These are phyloP conservation scores for Antheraea mylitta DNA, from an alignment of 1,140 invertebrate species.

Conservation along the genomic window DNA sequence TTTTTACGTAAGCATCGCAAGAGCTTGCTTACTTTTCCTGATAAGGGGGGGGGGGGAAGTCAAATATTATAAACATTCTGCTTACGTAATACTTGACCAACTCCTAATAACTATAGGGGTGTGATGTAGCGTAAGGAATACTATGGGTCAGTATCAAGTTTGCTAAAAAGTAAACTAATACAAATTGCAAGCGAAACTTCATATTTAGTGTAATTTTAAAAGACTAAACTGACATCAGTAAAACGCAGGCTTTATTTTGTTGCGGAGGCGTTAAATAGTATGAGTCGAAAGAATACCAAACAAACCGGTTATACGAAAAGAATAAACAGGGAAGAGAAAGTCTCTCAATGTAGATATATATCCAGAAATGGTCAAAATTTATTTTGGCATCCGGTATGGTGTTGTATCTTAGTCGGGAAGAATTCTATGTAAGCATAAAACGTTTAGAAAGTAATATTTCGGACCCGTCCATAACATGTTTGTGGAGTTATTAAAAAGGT, in stretches of 20 bases:
- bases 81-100: too few species aligned
- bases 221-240: not conserved
- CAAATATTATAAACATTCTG: too few species aligned
- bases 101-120: too few species aligned
- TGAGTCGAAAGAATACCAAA: not conserved
- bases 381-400: not conserved
- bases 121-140: too few species aligned
- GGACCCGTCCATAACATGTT: not conserved
- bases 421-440: not conserved
- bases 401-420: not conserved
- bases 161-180: too few species aligned
- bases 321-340: constrained; percentile 3
- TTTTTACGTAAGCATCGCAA: too few species aligned
- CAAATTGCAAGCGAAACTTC: not conserved
- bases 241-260: not conserved
- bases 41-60: too few species aligned
- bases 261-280: constrained; percentile 7
- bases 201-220: constrained; percentile 1
- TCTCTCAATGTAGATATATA: not conserved
- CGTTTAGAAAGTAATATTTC: not conserved
- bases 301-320: constrained; percentile 2
- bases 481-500: constrained; percentile 23
- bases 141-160: too few species aligned
- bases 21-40: too few species aligned
- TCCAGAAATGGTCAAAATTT: not conserved